A percentile compares a stretch with the other conserved stretches of the same genome.
Evolutionary conservation across 1,140 invertebrate genomes (phyloP).

Genomic region (Panagrolaimus sp.): DNA sequence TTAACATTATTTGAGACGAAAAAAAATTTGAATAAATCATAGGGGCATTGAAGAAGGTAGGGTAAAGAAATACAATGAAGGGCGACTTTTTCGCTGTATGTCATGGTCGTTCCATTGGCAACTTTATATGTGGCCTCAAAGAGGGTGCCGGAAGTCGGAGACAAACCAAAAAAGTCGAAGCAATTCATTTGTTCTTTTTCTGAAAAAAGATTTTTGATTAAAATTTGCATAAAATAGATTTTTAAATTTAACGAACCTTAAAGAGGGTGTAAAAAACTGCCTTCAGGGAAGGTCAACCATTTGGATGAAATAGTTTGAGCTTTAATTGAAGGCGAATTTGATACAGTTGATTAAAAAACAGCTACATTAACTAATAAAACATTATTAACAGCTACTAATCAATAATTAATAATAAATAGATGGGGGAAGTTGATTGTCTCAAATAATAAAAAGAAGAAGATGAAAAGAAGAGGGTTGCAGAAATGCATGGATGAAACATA

Average conservation of each 20-base stretch:
- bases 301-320: too few species aligned
- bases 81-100: conserved; percentile 10
- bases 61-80: background rate
- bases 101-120: conserved; percentile 16
- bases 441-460: too few species aligned
- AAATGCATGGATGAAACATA: too few species aligned
- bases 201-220: background rate
- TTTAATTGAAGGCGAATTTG: too few species aligned
- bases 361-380: too few species aligned
- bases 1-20: background rate
- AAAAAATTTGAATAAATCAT: background rate
- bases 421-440: too few species aligned
- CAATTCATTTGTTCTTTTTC: background rate
- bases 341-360: too few species aligned
- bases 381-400: too few species aligned
- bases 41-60: background rate
- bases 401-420: too few species aligned
- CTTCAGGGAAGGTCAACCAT: background rate
- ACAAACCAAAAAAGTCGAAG: conserved; percentile 3
- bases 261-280: background rate
- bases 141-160: conserved; percentile 15
- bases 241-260: background rate
- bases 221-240: background rate
- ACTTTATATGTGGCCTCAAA: conserved; percentile 5
- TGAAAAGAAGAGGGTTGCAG: too few species aligned